Base-by-base conservation (phyloP, 2,888 invertebrate species). In the Eupelmus urozonus region DNA sequence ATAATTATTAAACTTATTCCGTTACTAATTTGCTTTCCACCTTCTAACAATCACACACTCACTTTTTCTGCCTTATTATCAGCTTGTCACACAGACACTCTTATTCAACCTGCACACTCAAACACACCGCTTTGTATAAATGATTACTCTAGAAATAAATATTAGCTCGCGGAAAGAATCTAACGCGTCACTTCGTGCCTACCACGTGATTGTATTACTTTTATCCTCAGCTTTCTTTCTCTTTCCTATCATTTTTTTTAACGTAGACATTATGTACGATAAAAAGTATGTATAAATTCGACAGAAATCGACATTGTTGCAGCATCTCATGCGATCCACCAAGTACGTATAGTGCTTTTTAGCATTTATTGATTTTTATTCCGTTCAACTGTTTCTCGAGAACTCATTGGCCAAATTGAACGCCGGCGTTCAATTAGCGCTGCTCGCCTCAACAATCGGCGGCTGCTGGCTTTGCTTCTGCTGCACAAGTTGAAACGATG, bases 81-180 rank as follows among this genome's bases (percentile, higher is more conserved):
- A 34, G 34, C 34, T 34, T 34, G 45, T 59, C 73, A 53, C 63
- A 65, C 66, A 65, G n/a, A 63, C 72, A 71, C 65, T 42, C 51
- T 9, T 55, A n/a, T 42, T 29, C 42, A 67, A 25, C 40, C 9
- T 23, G 4, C 55, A 51, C 53, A 72, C 63, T 67, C 74, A 67
- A 40, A 83, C 82, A 85, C 82, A 85, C 81, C 83, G 83, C 81
- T 83, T 86, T 83, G 87, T 89, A 88, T 84, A 89, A 89, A 88
- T 86, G 81, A 85, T 87, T 87, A 87, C 83, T 84, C 87, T 88
- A 88, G 81, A 84, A 89, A 89, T 89, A 89, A 89, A 89, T 89
- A 88, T 87, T 87, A 84, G 81, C 45, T 76, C 59, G 57, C 74
- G 59, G 42, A 74, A 78, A 57, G 66, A 66, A 78, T 70, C 29